phyloP scores from a whole-genome alignment of 1,140 invertebrate genomes.

The Periplaneta americana region DNA sequence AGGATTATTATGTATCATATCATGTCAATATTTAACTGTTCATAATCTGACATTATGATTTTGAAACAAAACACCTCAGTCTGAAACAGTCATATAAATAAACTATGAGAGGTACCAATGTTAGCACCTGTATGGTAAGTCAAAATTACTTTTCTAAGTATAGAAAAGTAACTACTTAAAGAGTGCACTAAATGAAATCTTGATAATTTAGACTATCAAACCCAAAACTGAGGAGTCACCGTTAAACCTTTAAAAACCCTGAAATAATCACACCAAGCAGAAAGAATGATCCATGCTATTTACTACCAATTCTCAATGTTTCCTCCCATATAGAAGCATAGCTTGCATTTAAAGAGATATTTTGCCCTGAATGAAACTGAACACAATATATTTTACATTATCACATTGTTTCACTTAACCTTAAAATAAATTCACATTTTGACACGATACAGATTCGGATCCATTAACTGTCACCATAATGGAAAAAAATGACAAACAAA shows the following conservation, averaged over 20 bases:
- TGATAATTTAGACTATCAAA: background rate
- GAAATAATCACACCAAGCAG: background rate
- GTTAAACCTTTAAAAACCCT: background rate
- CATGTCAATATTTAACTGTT: background rate
- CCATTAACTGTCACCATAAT: background rate
- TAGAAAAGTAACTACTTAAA: background rate
- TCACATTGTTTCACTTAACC: conserved; percentile 3
- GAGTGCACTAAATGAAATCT: background rate
- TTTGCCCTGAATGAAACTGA: conserved; percentile 11
- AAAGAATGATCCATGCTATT: background rate
- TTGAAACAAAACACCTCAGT: background rate
- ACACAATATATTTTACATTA: conserved; percentile 14
- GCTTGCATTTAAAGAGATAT: background rate
- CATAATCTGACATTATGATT: background rate
- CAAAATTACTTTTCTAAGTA: background rate
- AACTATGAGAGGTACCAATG: background rate
- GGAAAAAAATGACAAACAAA: background rate
- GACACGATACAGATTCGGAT: background rate
- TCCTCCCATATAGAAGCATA: too few species aligned
- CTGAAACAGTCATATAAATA: background rate
- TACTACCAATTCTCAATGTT: background rate
- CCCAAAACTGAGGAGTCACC: background rate
- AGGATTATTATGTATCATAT: too few species aligned
- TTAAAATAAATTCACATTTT: background rate
- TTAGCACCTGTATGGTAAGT: background rate